Conservation (phyloP, 2,888 invertebrate species). For the Amphimallon solstitiale region DNA sequence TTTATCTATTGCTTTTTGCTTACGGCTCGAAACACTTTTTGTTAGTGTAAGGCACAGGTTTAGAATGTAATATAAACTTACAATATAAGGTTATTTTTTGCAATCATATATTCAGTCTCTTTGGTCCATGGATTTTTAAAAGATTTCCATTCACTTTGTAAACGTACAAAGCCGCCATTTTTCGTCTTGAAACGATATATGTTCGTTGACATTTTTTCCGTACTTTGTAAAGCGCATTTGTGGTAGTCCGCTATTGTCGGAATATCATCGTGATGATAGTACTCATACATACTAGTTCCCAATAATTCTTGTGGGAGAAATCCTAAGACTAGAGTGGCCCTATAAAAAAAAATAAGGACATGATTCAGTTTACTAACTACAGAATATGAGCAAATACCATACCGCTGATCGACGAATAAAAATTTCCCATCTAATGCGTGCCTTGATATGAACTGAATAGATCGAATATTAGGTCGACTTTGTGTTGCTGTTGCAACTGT, state of each 20-base stretch:
- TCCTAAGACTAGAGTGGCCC: constrained; percentile 88
- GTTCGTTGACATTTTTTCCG: constrained; percentile 73
- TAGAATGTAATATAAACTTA: constrained; percentile 59
- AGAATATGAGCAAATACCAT: no score
- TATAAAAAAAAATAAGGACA: constrained; percentile 59
- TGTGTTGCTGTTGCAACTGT: constrained; percentile 59
- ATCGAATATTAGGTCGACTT: constrained; percentile 66
- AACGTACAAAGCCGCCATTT: constrained; percentile 75
- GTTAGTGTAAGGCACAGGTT: neutral
- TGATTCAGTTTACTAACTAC: neutral
- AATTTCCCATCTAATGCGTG: constrained; percentile 93
- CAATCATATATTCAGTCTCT: constrained; percentile 90
- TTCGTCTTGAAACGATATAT: constrained; percentile 84
- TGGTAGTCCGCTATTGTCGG: constrained; percentile 83
- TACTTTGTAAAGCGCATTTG: constrained; percentile 77
- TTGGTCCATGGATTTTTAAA: constrained; percentile 97
- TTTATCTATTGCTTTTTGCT: no score
- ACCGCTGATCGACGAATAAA: constrained; percentile 92
- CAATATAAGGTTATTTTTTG: constrained; percentile 83
- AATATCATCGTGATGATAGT: constrained; percentile 86
- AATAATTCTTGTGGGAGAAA: constrained; percentile 93
- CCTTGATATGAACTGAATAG: constrained; percentile 82
- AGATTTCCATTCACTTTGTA: constrained; percentile 88
- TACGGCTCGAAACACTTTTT: no score
- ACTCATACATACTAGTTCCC: constrained; percentile 93